Base-by-base conservation (phyloP, 2,888 invertebrate species). In the Elmis aenea region DNA sequence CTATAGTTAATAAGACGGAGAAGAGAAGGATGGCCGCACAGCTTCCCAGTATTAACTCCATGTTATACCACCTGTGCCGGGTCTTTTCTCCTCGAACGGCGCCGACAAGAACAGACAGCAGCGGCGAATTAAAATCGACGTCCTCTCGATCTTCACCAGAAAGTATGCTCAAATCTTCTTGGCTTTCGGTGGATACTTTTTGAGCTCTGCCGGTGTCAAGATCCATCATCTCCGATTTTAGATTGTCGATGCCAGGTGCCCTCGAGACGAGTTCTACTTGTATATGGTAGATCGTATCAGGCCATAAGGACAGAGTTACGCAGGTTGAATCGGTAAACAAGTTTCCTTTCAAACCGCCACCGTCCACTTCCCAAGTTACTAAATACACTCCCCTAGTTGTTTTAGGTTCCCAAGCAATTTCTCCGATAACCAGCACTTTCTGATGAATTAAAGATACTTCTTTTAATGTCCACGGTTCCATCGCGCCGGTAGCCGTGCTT, bases 331-430 rank as follows among this genome's bases (percentile, higher is more conserved):
- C 85, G 23, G 86, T 87, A 67, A 85, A 83, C 47, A 86, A 72
- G 67, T 86, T 85, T 48, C 86, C 86, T 68, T 83, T 85, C 42
- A 87, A 71, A 46, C 85, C 85, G 51, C 85, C 85, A 38, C 85
- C 85, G 57, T 82, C 83, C 34, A 86, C 82, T 73, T 87, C 86
- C 86, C 86, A 87, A 43, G 85, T 85, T 32, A 87, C 85, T 58
- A 86, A 72, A 67, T 85, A 86, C 39, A 85, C 80, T 13, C 78
- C 79, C 32, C 75, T 74, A 35, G 69, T 72, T 58, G 77, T 74
- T 66, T 78, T 77, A 5, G 80, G 76, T 54, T 81, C 80, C 83
- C 83, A 83, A 27, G 80, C 79, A 49, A 83, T 80, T 68, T 83
- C 82, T 24, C 82, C 82, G 48, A 83, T 83, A 22, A 79, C 78